A percentile compares a stretch with the other conserved stretches of the same genome.
Conservation (phyloP, 2,797 vertebrate species). For the Pipistrellus pipistrellus region DNA sequence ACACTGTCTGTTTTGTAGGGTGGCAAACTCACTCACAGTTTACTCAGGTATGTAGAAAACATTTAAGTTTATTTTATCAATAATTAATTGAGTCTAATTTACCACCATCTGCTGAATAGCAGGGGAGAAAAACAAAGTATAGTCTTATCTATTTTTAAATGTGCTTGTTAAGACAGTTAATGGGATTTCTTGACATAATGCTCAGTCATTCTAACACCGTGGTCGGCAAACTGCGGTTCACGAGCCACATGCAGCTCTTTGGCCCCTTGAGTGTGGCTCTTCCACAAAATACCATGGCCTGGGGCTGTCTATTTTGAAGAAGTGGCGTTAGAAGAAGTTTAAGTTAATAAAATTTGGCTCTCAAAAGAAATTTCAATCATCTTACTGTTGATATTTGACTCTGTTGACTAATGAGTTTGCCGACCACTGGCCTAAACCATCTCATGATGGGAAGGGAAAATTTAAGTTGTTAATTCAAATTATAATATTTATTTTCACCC, state of each 20-base stretch:
- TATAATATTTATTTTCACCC: slow-evolving; percentile 1
- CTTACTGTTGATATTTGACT: no score
- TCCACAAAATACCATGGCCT: no score
- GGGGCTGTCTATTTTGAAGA: no score
- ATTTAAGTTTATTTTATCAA: slow-evolving; percentile 45
- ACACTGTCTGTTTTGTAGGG: neutral
- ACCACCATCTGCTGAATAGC: neutral
- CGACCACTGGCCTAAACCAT: neutral
- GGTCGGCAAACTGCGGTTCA: no score
- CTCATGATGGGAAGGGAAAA: neutral
- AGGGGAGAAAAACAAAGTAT: neutral
- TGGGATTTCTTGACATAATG: neutral
- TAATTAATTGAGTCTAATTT: slow-evolving; percentile 38
- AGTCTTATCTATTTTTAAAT: slow-evolving; percentile 36
- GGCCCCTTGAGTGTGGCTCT: no score
- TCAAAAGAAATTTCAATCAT: no score
- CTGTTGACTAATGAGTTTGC: no score
- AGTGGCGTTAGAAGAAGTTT: no score
- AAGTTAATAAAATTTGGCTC: no score
- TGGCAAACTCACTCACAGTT: neutral
- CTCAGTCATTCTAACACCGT: neutral
- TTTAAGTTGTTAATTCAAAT: neutral
- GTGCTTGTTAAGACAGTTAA: neutral
- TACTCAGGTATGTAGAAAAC: neutral
- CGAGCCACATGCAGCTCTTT: no score